A percentile compares a stretch with the other conserved stretches of the same genome.
Evolutionary conservation across 2,888 invertebrate species (phyloP).

Genomic region (Leucoma salicis): DNA sequence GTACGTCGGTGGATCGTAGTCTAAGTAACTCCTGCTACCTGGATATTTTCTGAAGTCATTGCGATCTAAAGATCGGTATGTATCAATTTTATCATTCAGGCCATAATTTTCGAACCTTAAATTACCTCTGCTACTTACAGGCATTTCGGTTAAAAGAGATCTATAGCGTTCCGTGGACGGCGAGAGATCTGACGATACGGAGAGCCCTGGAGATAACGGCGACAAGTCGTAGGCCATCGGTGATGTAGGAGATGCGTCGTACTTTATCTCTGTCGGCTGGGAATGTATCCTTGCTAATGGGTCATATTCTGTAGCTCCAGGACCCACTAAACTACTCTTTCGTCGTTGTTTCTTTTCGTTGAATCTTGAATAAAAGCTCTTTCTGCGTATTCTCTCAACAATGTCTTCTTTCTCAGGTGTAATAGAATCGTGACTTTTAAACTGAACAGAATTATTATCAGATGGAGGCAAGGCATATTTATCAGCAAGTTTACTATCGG

Average conservation of each 20-base stretch:
- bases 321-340: constrained; percentile 85
- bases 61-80: constrained; percentile 74
- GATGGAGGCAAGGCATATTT: constrained; percentile 48
- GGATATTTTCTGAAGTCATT: constrained; percentile 73
- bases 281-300: constrained; percentile 72
- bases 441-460: constrained; percentile 56
- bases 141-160: constrained; percentile 62
- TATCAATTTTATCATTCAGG: constrained; percentile 70
- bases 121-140: constrained; percentile 55
- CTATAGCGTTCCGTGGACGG: constrained; percentile 73
- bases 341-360: constrained; percentile 90
- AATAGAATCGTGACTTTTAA: constrained; percentile 69
- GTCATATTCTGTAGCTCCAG: constrained; percentile 82
- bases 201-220: constrained; percentile 69
- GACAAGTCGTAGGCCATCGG: constrained; percentile 66
- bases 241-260: constrained; percentile 66
- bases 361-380: constrained; percentile 94
- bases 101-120: constrained; percentile 65
- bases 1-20: constrained; percentile 71
- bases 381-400: constrained; percentile 92
- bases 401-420: constrained; percentile 86
- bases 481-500: constrained; percentile 50
- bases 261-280: constrained; percentile 54
- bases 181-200: constrained; percentile 64
- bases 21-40: constrained; percentile 62